Percentiles rank a stretch among this genome's conserved stretches.
Evolutionary conservation across 37 sponge, comb jelly and placozoan genomes (phyloP).

Genomic region (Bolinopsis microptera): DNA sequence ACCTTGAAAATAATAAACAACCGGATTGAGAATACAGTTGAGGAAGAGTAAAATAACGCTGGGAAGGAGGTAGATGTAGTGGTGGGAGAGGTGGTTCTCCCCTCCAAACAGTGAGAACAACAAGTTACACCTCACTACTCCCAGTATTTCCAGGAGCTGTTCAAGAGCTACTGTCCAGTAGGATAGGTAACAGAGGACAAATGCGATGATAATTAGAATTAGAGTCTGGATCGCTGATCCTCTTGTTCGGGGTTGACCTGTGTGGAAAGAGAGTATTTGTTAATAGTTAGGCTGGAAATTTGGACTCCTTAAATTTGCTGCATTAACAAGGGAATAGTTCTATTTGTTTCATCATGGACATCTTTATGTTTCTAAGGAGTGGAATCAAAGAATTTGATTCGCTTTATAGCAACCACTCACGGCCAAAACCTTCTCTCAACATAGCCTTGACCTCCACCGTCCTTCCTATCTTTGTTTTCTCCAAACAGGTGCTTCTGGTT

Average conservation of each 20-base stretch:
- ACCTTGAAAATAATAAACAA: slow-evolving; percentile 25
- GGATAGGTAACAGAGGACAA: neutral
- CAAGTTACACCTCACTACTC: neutral
- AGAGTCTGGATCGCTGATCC: slow-evolving; percentile 3
- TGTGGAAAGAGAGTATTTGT: too few species aligned
- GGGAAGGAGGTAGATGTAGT: neutral
- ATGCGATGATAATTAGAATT: neutral
- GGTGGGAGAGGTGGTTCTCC: neutral
- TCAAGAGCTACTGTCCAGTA: neutral
- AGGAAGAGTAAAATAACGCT: neutral
- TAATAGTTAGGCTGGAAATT: too few species aligned
- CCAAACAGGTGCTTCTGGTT: neutral
- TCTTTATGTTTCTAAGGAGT: too few species aligned
- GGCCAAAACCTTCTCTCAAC: neutral
- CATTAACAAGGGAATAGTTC: too few species aligned
- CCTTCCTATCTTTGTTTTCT: neutral
- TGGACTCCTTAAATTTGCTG: too few species aligned
- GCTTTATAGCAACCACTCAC: too few species aligned
- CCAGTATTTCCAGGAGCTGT: neutral
- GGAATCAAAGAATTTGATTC: too few species aligned
- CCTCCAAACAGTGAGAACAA: neutral
- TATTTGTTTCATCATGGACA: too few species aligned
- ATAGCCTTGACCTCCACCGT: neutral
- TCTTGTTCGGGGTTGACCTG: neutral
- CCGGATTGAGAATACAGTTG: neutral